phyloP scores from a whole-genome alignment of 2,797 vertebrate genomes.

The Furcifer pardalis region DNA sequence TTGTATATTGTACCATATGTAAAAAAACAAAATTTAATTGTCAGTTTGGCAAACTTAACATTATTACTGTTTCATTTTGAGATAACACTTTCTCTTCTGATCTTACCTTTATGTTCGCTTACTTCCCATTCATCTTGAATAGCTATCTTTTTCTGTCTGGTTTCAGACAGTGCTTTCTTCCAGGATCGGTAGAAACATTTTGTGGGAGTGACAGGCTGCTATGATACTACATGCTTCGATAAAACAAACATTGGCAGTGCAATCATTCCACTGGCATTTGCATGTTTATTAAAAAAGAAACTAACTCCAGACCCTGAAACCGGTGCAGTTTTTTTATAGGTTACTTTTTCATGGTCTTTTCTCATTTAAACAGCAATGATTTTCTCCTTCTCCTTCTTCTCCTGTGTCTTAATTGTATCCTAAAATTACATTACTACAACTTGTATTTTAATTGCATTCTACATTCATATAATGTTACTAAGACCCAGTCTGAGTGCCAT shows the following conservation, averaged over 20 bases:
- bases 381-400: no score
- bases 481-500: background rate
- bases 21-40: background rate
- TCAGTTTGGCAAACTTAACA: conserved; percentile 4
- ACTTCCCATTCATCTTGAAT: background rate
- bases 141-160: conserved; percentile 2
- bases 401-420: background rate
- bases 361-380: background rate
- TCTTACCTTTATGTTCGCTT: conserved; percentile 1
- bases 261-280: conserved; percentile 36
- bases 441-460: background rate
- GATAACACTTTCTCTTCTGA: background rate
- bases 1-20: background rate
- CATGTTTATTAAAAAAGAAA: conserved; percentile 25
- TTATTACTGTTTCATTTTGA: background rate
- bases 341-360: no score
- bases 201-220: conserved; percentile 16
- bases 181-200: conserved; percentile 22
- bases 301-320: conserved; percentile 7
- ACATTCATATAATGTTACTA: background rate
- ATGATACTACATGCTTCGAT: conserved; percentile 38
- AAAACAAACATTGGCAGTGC: conserved; percentile 40
- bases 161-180: fast-evolving
- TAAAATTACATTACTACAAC: no score
- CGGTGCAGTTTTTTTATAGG: no score